phyloP scores from a whole-genome alignment of 2,888 invertebrate genomes.

The Oeneis ivallda region DNA sequence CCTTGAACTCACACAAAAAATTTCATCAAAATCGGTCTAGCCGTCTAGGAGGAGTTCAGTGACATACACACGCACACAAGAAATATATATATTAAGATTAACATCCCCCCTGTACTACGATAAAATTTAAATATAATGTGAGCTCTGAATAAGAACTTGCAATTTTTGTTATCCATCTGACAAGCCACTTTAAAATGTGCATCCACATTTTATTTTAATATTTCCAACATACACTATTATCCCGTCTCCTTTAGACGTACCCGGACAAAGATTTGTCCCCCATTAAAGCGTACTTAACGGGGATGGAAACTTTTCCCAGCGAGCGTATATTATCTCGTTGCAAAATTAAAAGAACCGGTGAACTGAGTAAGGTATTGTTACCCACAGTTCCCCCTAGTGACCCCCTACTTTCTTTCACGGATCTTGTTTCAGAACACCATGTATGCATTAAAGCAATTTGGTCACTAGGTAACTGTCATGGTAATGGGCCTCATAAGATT shows the following conservation, averaged over 20 bases:
- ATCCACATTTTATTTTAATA: not conserved
- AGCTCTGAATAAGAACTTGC: not conserved
- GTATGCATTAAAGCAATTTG: too few relatives aligned
- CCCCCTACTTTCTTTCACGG: constrained; percentile 11
- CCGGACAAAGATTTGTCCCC: constrained; percentile 17
- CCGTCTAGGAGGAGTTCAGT: too few relatives aligned
- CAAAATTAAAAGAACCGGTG: constrained; percentile 23
- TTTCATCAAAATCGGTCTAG: too few relatives aligned
- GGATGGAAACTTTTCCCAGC: constrained; percentile 16
- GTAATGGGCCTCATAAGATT: too few relatives aligned
- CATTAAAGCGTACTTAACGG: constrained; percentile 25
- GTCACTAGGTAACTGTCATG: too few relatives aligned
- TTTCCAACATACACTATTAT: not conserved
- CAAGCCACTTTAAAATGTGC: not conserved
- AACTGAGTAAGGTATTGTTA: constrained; percentile 25
- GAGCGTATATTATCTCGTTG: constrained; percentile 12
- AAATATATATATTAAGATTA: too few relatives aligned
- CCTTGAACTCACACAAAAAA: too few relatives aligned
- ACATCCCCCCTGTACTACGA: too few relatives aligned
- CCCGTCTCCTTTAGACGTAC: constrained; percentile 2
- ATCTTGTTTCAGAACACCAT: not conserved
- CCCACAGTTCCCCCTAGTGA: not conserved
- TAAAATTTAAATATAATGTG: not conserved
- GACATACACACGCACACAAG: too few relatives aligned
- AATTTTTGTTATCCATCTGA: not conserved